phyloP scores from a whole-genome alignment of 2,888 invertebrate genomes.

The Morpho deidamia region DNA sequence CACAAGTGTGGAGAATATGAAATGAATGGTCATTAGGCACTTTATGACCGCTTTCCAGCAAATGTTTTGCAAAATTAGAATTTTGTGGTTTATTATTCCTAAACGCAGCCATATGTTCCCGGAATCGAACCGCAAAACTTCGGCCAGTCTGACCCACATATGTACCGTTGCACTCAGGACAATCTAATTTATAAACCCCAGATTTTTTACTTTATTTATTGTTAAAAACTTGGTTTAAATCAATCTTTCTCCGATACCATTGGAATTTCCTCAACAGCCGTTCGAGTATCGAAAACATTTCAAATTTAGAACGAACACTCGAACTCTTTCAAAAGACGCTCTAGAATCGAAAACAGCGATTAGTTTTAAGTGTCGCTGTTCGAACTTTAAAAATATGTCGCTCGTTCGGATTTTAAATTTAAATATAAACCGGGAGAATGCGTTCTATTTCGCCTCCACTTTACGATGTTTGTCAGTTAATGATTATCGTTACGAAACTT shows the following conservation, averaged over 20 bases:
- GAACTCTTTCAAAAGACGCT: constrained; percentile 70
- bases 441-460: constrained; percentile 69
- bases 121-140: no score
- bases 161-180: no score
- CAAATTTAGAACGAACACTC: constrained; percentile 68
- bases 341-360: constrained; percentile 77
- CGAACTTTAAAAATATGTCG: constrained; percentile 78
- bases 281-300: constrained; percentile 71
- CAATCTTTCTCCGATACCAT: constrained; percentile 45
- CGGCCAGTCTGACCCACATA: no score
- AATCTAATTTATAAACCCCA: no score
- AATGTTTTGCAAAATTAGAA: no score
- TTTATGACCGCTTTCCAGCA: no score
- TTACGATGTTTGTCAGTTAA: constrained; percentile 72
- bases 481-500: constrained; percentile 60
- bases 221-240: neutral
- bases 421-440: constrained; percentile 69
- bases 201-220: no score
- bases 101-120: no score
- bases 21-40: no score
- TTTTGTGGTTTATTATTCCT: no score
- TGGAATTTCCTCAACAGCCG: constrained; percentile 60
- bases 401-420: constrained; percentile 67
- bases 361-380: constrained; percentile 73
- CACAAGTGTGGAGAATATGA: no score